Percentiles rank a stretch among this genome's conserved stretches.
Evolutionary conservation across 2,888 invertebrate genomes (phyloP).

Genomic region (Gnatocerus cornutus): DNA sequence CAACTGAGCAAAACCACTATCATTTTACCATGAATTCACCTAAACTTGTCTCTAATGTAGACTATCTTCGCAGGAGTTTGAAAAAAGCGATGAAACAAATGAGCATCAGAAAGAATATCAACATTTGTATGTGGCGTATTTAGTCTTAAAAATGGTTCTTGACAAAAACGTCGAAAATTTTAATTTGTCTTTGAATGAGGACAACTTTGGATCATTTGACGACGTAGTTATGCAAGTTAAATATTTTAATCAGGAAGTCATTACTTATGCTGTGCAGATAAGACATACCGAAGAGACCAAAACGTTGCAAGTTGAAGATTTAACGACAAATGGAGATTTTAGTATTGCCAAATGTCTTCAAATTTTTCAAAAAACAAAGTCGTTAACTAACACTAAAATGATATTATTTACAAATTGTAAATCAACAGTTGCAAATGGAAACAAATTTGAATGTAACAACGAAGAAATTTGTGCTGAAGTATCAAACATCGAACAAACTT

Average conservation of each 20-base stretch:
- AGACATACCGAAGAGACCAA: not conserved
- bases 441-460: not conserved
- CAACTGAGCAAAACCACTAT: too few species aligned
- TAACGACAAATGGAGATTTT: not conserved
- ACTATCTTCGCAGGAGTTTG: not conserved
- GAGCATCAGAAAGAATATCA: not conserved
- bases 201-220: not conserved
- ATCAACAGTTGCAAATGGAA: not conserved
- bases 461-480: not conserved
- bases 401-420: too few species aligned
- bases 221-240: not conserved
- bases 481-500: not conserved
- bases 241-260: not conserved
- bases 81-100: not conserved
- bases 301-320: not conserved
- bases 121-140: slow-evolving; percentile 1
- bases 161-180: not conserved
- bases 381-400: too few species aligned
- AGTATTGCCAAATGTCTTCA: too few species aligned
- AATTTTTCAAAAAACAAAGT: too few species aligned
- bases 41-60: too few species aligned
- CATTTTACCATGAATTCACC: too few species aligned
- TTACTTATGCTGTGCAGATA: not conserved
- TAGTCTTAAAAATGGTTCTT: not conserved
- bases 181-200: not conserved